Evolutionary conservation across 2,797 vertebrate genomes (phyloP), one percentile per base, ranked within the genome.

Genomic region (Antennarius maculatus): DNA sequence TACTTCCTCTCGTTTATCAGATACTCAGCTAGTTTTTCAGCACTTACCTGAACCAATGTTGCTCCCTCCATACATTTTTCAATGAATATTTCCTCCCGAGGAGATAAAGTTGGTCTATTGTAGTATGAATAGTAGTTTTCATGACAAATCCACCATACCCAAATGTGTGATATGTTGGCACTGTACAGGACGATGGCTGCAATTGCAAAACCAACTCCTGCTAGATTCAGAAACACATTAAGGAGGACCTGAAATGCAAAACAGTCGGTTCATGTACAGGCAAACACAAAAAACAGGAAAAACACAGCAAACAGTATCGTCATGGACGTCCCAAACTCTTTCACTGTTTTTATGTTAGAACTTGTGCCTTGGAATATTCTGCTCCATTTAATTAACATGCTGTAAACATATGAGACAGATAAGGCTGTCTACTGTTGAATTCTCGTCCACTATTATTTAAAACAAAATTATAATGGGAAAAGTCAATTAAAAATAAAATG

Each of bases 21-120:
- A 2, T 43, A 43, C 15, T 43, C 15, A 43, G 10, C 4, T 6
- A 14, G 42, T 43, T 43, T 43, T 13, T 15, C 15, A 2, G 15
- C 12, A 43, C 42, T 43, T 43, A 43, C 42, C 42, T 14, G 14
- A 15, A 43, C 6, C 42, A 43, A 5, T 15, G 42, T 5, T 43
- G 14, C 15, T 14, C 12, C 42, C 10, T 43, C 42, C 14, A 5
- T 1, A 43, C 87, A 88, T n/a, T 1, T 42, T 12, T 74, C 15
- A 11, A 0, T 0, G 0, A 74, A 1, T 0, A 0, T 0, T 0
- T 0, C 0, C 0, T 18, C 1, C 0, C 5, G 4, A 2, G 15
- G 27, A 41, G 57, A 27, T 9, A 2, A 5, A 14, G 2, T 15
- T 13, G 34, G n/a, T 0, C 17, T 12, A 1, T 16, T 3, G 34